Evolutionary conservation across 2,888 invertebrate species (phyloP), one percentile per base, ranked within the genome.

Genomic region (Leptinotarsa tumamoca): DNA sequence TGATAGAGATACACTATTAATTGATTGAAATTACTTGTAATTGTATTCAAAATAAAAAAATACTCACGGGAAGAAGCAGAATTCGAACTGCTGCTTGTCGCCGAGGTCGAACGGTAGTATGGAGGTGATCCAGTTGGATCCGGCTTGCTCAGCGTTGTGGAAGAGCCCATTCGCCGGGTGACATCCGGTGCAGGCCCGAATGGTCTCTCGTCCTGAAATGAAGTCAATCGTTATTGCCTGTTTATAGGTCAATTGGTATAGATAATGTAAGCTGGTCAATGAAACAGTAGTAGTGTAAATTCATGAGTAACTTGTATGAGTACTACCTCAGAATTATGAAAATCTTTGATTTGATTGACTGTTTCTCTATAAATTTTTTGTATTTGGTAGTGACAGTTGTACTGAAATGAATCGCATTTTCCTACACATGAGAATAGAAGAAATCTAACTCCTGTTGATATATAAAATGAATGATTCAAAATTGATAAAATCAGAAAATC

Each of bases 31-130:
- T 43, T 13, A 0, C 43, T 43, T 43, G 43, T 13, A 43, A 43
- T 43, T 43, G 2, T 10, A 33, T 33, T 33, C 33, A 0, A 10
- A 43, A 43, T 43, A 10, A 10, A 43, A 10, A 13, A 43, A 67
- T 69, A 88, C 91, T 90, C 83, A 92, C 92, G 90, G 73, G 92
- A 91, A 56, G 92, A 91, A 85, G 90, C 91, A 10, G 91, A 92
- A 76, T 92, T 92, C 72, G 90, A 90, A 77, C 91, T 91, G 76
- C 91, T 91, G 83, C 92, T 92, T 73, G 91, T 91, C 21, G 85
- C 91, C 86, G 84, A 91, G 86, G 81, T 91, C 87, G 89, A 90
- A 80, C 92, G 90, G 89, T 88, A 89, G 82, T 89, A 89, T 15
- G 89, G 88, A 51, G 88, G 88, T 71, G 88, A 88, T 74, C 86